Evolutionary conservation across 2,113 vertebrate species (phyloP).

Genomic region (Cephalopholis sonnerati): DNA sequence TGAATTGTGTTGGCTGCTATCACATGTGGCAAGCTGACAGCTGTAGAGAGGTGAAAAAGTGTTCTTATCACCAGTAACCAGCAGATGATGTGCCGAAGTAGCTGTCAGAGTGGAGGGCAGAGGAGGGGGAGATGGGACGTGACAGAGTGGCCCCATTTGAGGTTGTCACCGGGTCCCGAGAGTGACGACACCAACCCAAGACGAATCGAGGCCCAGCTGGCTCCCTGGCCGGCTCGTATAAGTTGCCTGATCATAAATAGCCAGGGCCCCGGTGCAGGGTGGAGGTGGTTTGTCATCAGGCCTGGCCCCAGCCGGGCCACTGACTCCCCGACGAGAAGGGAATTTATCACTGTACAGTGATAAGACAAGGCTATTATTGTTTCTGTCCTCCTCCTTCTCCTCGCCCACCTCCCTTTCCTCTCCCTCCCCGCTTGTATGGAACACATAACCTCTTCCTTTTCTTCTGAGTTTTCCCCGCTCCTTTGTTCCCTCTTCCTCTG

Average conservation of each 20-base stretch:
- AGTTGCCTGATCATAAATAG: slow-evolving; percentile 71
- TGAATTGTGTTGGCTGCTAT: not conserved
- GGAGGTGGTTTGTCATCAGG: slow-evolving; percentile 76
- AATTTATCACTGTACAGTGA: slow-evolving; percentile 78
- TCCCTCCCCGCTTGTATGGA: slow-evolving; percentile 18
- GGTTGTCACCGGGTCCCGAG: slow-evolving; percentile 52
- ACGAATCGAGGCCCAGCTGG: slow-evolving; percentile 51
- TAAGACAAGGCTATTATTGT: slow-evolving; percentile 81
- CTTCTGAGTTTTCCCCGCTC: slow-evolving; percentile 8
- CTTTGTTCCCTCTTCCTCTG: slow-evolving; percentile 29
- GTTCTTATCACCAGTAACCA: slow-evolving; percentile 15
- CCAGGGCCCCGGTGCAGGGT: slow-evolving; percentile 43
- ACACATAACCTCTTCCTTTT: slow-evolving; percentile 48
- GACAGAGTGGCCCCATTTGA: slow-evolving; percentile 54
- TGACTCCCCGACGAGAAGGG: slow-evolving; percentile 60
- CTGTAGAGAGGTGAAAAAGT: not conserved
- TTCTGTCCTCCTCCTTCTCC: slow-evolving; percentile 60
- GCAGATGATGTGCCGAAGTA: slow-evolving; percentile 39
- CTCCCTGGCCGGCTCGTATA: slow-evolving; percentile 24
- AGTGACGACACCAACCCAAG: slow-evolving; percentile 47
- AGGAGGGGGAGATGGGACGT: slow-evolving; percentile 3
- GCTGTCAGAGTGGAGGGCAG: slow-evolving; percentile 28
- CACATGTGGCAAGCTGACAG: not conserved
- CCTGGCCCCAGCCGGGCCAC: slow-evolving; percentile 58
- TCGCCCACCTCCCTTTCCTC: slow-evolving; percentile 20